Evolutionary conservation across 2,113 vertebrate species (phyloP).

Genomic region (Peromyscus leucopus): DNA sequence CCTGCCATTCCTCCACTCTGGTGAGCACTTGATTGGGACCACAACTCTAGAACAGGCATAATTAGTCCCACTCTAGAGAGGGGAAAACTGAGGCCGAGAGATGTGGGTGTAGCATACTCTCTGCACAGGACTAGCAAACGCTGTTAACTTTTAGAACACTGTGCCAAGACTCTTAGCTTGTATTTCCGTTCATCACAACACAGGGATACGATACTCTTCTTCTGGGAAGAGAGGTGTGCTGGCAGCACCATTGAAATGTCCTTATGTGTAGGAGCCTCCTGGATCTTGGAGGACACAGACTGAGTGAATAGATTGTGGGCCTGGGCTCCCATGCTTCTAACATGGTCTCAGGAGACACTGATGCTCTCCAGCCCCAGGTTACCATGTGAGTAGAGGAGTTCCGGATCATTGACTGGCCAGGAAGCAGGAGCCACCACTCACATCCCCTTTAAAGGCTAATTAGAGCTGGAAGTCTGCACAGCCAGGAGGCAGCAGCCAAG

Average conservation of each 20-base stretch:
- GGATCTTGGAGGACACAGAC: background rate
- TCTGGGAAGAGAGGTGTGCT: background rate
- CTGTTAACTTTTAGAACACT: background rate
- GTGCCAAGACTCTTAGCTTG: background rate
- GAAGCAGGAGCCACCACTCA: accelerated
- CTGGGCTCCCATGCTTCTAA: background rate
- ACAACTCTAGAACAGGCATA: background rate
- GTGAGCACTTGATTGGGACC: background rate
- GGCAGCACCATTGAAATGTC: background rate
- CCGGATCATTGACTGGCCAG: background rate
- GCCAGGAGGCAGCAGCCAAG: background rate
- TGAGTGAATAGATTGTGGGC: background rate
- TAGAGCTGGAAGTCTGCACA: background rate
- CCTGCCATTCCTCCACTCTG: background rate
- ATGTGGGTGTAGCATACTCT: background rate
- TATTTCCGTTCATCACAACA: background rate
- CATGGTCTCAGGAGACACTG: background rate
- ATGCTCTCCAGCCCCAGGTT: background rate
- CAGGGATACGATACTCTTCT: background rate
- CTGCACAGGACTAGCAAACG: background rate
- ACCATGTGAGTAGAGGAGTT: background rate
- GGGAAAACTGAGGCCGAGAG: background rate
- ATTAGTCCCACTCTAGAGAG: background rate
- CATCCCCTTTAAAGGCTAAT: background rate
- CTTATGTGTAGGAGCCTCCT: accelerated